Evolutionary conservation across 2,797 vertebrate genomes (phyloP), one percentile per base, ranked within the genome.

Genomic region (Lindbergichthys nudifrons): DNA sequence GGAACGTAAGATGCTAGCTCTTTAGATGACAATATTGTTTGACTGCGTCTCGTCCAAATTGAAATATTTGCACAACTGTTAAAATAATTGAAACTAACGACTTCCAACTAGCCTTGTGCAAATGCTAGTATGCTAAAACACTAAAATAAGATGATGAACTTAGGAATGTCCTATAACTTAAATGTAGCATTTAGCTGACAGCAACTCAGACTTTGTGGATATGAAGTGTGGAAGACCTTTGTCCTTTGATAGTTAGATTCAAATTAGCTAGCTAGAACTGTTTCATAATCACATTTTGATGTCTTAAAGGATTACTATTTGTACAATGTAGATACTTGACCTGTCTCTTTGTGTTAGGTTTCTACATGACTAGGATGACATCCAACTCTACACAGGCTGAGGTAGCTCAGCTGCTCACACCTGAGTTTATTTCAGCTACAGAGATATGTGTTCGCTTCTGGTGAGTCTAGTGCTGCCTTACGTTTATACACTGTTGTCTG

Each of bases 361-460:
- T 91, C 84, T 94, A 86, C 69, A 62, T 94, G 90, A 87, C 73
- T 70, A 88, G 90, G 23, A 66, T 71, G 54, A 60, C 7, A 19
- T 76, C 84, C 16, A 63, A 73, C 26, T 57, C 86, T 7, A 43
- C 73, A 13, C 57, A 86, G 52, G 1, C 1, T 32, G 80, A 87
- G 65, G 69, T 63, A 2, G 91, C 92, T 74, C 82, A 92, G 73
- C 85, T 96, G 56, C 79, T 94, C 60, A 87, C 93, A 13, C 85
- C 91, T 32, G 65, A 83, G 56, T 65, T 92, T 9, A 48, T 14
- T 9, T 39, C 89, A 51, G 68, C 45, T 5, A 19, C 75, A 61
- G 91, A 91, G 66, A 85, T 87, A 64, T 95, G 94, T 81, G 57
- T 93, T 2, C 88, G 82, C 50, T 95, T 95, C 87, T 95, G 95